Base-by-base conservation (phyloP, 2,113 vertebrate species). In the Stercorarius parasiticus region DNA sequence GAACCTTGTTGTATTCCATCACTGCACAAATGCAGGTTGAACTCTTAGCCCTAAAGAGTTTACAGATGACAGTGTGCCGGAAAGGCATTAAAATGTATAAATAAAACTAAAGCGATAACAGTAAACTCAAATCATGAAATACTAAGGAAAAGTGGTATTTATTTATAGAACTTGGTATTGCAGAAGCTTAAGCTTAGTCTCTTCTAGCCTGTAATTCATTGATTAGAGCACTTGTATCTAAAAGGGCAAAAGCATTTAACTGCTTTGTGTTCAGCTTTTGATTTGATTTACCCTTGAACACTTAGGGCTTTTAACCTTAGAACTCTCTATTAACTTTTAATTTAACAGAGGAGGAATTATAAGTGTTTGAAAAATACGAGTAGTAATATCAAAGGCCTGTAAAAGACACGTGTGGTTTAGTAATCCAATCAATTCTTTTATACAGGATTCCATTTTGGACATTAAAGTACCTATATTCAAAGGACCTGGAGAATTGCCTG, bases 391-490 rank as follows among this genome's bases (percentile, higher is more conserved):
- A 69, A 36, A 66, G 34, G 11, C 29, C 30, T 34, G 25, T 30
- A 61, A 45, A 82, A 29, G 27, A 30, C 70, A 19, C 16, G 5
- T 25, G 15, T 38, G 5, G 26, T 82, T 78, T 38, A 79, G 22
- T 11, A 82, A 30, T 86, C 55, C 50, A 14, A 23, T n/a, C 13
- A 32, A 1, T 14, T 73, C 14, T 66, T 96, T 94, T 40, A 92
- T 72, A 65, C 98, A 99, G 99, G 98, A 99, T 98, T 99, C 99
- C 45, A 98, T 99, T 96, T 96, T 99, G 98, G 99, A 99, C 96
- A 99, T 99, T 97, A 99, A 99, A 98, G 99, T 99, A 82, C 99
- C 99, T 52, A 98, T 99, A 88, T 99, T 99, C 97, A 99, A 98
- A 97, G 98, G 98, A 25, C 99, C 99, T 2, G 99, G 99, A 88